Evolutionary conservation across 2,888 invertebrate genomes (phyloP).

Genomic region (Ectemnius continuus): DNA sequence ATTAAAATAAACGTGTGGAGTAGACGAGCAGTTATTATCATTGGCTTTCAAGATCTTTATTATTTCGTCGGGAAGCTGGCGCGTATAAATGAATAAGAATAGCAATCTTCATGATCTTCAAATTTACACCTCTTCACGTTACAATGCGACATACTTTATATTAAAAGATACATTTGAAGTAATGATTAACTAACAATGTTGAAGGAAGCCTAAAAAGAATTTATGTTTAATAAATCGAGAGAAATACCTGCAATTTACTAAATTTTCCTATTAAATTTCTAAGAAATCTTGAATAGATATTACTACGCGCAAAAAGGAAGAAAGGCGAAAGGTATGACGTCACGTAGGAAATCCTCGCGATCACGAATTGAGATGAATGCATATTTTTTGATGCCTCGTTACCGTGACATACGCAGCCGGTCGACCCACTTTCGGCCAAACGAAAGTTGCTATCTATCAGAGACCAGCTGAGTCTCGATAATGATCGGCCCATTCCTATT

Average conservation of each 20-base stretch:
- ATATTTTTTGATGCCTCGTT: background rate
- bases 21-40: constrained; percentile 11
- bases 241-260: background rate
- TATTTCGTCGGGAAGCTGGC: background rate
- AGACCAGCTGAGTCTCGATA: background rate
- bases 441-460: constrained; percentile 5
- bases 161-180: too few relatives aligned
- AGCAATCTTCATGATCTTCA: too few relatives aligned
- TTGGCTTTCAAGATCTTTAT: background rate
- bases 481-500: background rate
- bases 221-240: background rate
- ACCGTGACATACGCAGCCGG: background rate
- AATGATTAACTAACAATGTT: too few relatives aligned
- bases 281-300: too few relatives aligned
- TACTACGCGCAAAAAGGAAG: too few relatives aligned
- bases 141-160: too few relatives aligned
- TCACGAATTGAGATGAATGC: too few relatives aligned
- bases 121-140: too few relatives aligned
- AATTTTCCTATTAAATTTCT: background rate
- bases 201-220: too few relatives aligned
- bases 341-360: too few relatives aligned
- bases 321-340: too few relatives aligned
- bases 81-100: background rate
- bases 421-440: background rate
- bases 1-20: constrained; percentile 5